Conservation (phyloP, 2,888 invertebrate species). For the Scelioninae gen. 1 region DNA sequence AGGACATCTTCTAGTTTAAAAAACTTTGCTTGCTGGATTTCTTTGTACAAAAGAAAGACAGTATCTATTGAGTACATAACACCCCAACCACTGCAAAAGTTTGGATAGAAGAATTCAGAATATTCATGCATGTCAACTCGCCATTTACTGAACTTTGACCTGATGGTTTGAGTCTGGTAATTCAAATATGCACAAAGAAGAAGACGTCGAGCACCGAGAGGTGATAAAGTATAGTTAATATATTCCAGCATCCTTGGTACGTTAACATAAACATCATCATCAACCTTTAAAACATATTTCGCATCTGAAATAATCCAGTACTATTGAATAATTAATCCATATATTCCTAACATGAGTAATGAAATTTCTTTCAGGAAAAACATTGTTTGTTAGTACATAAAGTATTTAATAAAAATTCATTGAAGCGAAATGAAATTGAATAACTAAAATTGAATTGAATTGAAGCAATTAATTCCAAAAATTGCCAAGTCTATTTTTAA, state of each 20-base stretch:
- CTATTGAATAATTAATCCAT: too few species aligned
- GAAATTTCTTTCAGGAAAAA: too few species aligned
- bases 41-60: slow-evolving; percentile 22
- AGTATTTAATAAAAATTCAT: too few species aligned
- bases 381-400: too few species aligned
- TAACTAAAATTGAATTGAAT: too few species aligned
- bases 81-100: slow-evolving; percentile 38
- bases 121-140: slow-evolving; percentile 19
- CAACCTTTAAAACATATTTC: slow-evolving; percentile 45
- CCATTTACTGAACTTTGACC: slow-evolving; percentile 31
- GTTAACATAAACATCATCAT: slow-evolving; percentile 52
- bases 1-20: slow-evolving; percentile 47
- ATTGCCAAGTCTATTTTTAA: too few species aligned
- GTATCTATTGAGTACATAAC: slow-evolving; percentile 42
- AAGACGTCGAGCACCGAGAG: slow-evolving; percentile 37
- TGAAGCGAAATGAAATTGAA: too few species aligned
- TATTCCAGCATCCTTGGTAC: slow-evolving; percentile 20
- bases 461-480: too few species aligned
- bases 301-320: slow-evolving; percentile 3
- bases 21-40: slow-evolving; percentile 17
- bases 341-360: too few species aligned
- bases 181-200: slow-evolving; percentile 22
- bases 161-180: background rate
- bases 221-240: slow-evolving; percentile 20
- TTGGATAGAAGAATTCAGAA: slow-evolving; percentile 18